phyloP scores from a whole-genome alignment of 37 sponge, comb jelly and placozoan genomes.

The Diacarnus erythraeanus region DNA sequence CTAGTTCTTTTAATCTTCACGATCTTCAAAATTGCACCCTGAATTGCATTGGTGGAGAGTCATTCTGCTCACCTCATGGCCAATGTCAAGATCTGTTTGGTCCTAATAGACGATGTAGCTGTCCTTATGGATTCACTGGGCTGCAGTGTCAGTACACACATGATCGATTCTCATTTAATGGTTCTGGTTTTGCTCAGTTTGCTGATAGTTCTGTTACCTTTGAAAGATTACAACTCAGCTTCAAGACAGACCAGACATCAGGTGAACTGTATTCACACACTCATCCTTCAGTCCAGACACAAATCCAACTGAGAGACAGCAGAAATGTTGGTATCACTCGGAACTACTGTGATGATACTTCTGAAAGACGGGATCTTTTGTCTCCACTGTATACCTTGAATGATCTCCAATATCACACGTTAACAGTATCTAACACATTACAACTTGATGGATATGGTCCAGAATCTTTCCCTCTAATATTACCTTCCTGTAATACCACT shows the following conservation, averaged over 20 bases:
- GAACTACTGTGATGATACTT: conserved; percentile 5
- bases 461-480: neutral
- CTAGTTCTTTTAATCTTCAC: neutral
- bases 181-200: conserved; percentile 5
- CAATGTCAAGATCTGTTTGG: conserved; percentile 34
- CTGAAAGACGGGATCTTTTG: neutral
- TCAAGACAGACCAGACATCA: conserved; percentile 12
- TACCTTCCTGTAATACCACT: conserved; percentile 7
- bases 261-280: conserved; percentile 14
- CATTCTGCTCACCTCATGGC: conserved; percentile 19
- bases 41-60: conserved; percentile 22
- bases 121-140: conserved; percentile 47
- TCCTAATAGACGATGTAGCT: conserved; percentile 4
- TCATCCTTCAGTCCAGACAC: neutral
- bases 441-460: neutral
- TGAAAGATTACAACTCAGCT: conserved; percentile 2
- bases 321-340: neutral
- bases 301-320: neutral
- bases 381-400: neutral
- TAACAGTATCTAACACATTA: neutral
- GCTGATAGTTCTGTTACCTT: neutral
- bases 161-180: conserved; percentile 19
- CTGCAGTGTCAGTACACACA: conserved; percentile 35
- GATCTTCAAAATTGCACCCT: conserved; percentile 24
- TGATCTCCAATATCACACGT: conserved; percentile 31